Conservation (phyloP, 2,797 vertebrate genomes). For the Anas bahamensis region DNA sequence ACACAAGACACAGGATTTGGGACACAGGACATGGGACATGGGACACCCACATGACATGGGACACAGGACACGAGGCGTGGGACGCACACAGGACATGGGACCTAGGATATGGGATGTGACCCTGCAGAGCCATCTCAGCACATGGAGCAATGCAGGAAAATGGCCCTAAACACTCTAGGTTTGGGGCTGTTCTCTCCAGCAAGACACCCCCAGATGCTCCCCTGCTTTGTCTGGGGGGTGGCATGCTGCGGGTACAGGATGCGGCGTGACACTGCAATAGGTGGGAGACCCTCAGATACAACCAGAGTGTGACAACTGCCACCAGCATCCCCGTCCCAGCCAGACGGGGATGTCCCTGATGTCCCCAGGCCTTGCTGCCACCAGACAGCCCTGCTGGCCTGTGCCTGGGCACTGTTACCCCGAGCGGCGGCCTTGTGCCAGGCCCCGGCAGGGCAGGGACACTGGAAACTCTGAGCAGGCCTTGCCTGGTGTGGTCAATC, state of each 20-base stretch:
- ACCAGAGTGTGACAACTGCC: rapidly evolving
- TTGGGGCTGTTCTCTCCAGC: neutral
- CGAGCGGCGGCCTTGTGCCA: neutral
- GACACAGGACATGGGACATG: too few species aligned
- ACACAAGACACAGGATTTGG: neutral
- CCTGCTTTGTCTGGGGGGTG: neutral
- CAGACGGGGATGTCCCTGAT: rapidly evolving
- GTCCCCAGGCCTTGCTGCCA: neutral
- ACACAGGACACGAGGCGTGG: neutral
- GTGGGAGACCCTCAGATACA: neutral
- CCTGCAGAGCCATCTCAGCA: neutral
- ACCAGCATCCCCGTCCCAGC: rapidly evolving
- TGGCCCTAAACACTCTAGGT: neutral
- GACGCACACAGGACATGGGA: too few species aligned
- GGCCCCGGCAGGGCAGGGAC: neutral
- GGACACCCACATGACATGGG: neutral
- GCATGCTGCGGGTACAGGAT: neutral
- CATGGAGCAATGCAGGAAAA: rapidly evolving
- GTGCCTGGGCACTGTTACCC: neutral
- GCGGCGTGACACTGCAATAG: too few species aligned
- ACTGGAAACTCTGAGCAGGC: constrained; percentile 36
- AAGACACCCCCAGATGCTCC: neutral
- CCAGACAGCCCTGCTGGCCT: neutral
- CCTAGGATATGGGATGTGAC: too few species aligned
- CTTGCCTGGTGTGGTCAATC: constrained; percentile 49